These are phyloP conservation scores for Nycticorax nycticorax DNA, from an alignment of 2,113 vertebrate genomes.

Conservation along the genomic window DNA sequence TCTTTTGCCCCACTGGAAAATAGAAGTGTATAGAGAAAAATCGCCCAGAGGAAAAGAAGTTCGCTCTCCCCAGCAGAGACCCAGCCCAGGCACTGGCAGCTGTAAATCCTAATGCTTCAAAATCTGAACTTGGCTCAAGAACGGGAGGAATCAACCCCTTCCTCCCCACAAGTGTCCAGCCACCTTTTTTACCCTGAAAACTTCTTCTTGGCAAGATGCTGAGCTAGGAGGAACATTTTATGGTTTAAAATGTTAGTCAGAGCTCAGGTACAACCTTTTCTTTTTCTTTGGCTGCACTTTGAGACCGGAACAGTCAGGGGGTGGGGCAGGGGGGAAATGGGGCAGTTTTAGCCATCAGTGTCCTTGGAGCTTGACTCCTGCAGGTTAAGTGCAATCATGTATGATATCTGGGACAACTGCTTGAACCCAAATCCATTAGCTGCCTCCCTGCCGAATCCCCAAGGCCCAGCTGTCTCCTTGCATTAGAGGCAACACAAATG, in stretches of 20 bases:
- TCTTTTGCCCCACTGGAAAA: not conserved
- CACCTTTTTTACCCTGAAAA: not conserved
- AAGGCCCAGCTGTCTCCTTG: conserved; percentile 59
- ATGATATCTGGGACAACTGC: conserved; percentile 48
- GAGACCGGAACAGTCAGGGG: not conserved
- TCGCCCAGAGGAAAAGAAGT: not conserved
- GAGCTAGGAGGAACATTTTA: not conserved
- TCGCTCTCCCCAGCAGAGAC: fast-evolving
- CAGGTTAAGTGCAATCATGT: conserved; percentile 36
- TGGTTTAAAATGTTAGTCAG: not conserved
- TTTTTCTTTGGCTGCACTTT: not conserved
- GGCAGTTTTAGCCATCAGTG: not conserved
- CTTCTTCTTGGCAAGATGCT: not conserved
- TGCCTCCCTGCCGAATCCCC: conserved; percentile 43
- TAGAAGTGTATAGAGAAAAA: not conserved
- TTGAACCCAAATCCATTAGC: conserved; percentile 69
- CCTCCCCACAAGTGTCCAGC: not conserved
- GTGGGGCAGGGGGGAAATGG: not conserved
- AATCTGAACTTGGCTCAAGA: not conserved
- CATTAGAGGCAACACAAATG: conserved; percentile 46
- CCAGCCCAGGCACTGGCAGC: not conserved
- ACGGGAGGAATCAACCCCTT: not conserved
- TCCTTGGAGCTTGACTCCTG: not conserved
- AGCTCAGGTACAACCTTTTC: not conserved
- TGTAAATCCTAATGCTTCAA: not conserved